A percentile compares a stretch with the other conserved stretches of the same genome.
These are phyloP conservation scores for Pterophyllum scalare DNA, from an alignment of 2,113 vertebrate species.

Conservation along the genomic window DNA sequence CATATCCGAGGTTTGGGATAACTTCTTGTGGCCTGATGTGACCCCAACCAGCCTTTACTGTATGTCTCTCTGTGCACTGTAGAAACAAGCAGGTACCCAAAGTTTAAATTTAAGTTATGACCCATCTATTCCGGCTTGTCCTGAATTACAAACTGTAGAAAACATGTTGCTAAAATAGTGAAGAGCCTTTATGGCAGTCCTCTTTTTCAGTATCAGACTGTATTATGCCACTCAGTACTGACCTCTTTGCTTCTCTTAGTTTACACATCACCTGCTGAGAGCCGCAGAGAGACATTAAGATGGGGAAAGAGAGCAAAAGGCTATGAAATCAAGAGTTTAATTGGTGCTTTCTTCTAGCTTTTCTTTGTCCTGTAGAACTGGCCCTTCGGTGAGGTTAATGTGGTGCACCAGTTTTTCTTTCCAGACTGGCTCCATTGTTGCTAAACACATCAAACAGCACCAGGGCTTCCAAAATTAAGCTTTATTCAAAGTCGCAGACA, in stretches of 20 bases:
- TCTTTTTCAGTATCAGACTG: background rate
- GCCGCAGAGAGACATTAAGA: background rate
- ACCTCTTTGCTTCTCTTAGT: constrained; percentile 16
- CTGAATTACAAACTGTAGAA: background rate
- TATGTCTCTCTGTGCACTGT: background rate
- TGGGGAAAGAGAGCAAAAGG: constrained; percentile 15
- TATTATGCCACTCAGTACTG: background rate
- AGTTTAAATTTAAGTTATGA: background rate
- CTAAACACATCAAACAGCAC: constrained; percentile 34
- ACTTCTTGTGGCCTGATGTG: background rate
- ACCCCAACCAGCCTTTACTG: background rate
- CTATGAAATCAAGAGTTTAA: constrained; percentile 15
- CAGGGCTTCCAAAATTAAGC: constrained; percentile 55
- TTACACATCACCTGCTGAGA: background rate
- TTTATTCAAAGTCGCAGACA: constrained; percentile 69
- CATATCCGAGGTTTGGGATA: background rate
- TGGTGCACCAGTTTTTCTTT: constrained; percentile 11
- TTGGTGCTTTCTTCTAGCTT: background rate
- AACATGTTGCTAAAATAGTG: background rate
- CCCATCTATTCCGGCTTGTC: background rate
- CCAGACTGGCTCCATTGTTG: constrained; percentile 34
- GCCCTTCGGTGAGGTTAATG: constrained; percentile 30
- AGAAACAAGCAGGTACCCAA: background rate
- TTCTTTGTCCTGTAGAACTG: constrained; percentile 7
- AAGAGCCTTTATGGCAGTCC: background rate